phyloP scores from a whole-genome alignment of 2,797 vertebrate genomes.

The Fundulus diaphanus region DNA sequence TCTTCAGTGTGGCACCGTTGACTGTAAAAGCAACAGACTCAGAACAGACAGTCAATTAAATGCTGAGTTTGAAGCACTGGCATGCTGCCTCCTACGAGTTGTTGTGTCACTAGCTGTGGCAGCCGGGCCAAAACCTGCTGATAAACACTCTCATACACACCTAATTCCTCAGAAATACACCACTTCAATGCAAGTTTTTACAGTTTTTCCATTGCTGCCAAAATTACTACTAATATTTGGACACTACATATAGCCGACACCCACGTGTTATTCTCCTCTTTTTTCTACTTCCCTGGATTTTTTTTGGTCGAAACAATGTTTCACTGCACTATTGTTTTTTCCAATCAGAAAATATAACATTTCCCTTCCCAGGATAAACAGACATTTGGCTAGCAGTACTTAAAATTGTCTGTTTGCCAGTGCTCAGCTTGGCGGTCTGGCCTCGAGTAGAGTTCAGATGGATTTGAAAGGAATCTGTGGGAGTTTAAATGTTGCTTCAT shows the following conservation, averaged over 20 bases:
- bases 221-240: slow-evolving; percentile 12
- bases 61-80: slow-evolving; percentile 22
- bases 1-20: not conserved
- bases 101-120: slow-evolving; percentile 36
- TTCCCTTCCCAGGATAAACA: slow-evolving; percentile 43
- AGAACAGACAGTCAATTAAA: slow-evolving; percentile 40
- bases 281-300: slow-evolving; percentile 35
- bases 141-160: not conserved
- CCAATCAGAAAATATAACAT: slow-evolving; percentile 39
- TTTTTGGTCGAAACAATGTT: too few species aligned
- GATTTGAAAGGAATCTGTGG: slow-evolving; percentile 52
- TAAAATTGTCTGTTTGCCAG: slow-evolving; percentile 18
- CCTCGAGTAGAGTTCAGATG: slow-evolving; percentile 48
- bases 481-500: slow-evolving; percentile 49
- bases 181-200: slow-evolving; percentile 27
- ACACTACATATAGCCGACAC: slow-evolving; percentile 40
- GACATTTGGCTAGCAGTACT: slow-evolving; percentile 33
- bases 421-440: slow-evolving; percentile 31
- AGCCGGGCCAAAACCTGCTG: slow-evolving; percentile 24
- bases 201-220: slow-evolving; percentile 12
- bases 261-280: slow-evolving; percentile 41
- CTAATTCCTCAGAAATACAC: slow-evolving; percentile 6
- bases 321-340: not conserved
- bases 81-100: slow-evolving; percentile 31
- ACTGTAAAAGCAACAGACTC: slow-evolving; percentile 33